Base-by-base conservation (phyloP, 1,140 invertebrate species). In the Leptestheria dahalacensis region DNA sequence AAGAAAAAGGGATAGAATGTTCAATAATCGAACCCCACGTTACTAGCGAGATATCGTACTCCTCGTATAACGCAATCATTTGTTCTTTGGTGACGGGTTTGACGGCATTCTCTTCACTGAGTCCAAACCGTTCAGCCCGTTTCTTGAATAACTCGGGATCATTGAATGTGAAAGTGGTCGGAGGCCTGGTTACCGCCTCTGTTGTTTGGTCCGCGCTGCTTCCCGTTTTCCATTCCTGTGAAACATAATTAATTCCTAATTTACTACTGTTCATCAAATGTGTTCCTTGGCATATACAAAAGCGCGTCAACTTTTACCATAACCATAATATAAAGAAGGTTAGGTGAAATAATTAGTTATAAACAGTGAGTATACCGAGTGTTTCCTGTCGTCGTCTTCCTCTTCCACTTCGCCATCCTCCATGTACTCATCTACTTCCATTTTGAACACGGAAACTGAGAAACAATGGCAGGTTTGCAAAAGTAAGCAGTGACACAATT, bases 341-440 rank as follows among this genome's bases (percentile, higher is more conserved):
- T 15, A 4, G 24, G 10, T 18, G 15, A 54, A 24, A 24, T 60
- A 21, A 10, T 28, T 59, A 46, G 21, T 57, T 61, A 25, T 29
- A 50, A 11, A 29, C 18, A 24, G 18, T n/a, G 3, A 21, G 49
- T 18, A 25, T 41, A 41, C 15, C 47, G 25, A 24, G 18, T 15
- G 20, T 49, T 33, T 28, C 20, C 21, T 49, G 41, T 46, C 46
- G 48, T 52, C 29, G 12, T 59, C 46, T 12, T 46, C 1, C 33
- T 63, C 62, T 11, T 60, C 50, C 11, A 65, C 48, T 62, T 65
- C 64, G 18, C 64, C 64, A 48, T 65, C 64, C 54, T 65, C 64
- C 26, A 64, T 63, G 28, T 54, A 59, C 50, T 33, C 57, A 29
- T 61, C 55, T 29, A 26, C 41, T 18, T 56, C 25, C 33, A 41